Evolutionary conservation across 2,113 vertebrate genomes (phyloP).

Genomic region (Cygnus atratus): DNA sequence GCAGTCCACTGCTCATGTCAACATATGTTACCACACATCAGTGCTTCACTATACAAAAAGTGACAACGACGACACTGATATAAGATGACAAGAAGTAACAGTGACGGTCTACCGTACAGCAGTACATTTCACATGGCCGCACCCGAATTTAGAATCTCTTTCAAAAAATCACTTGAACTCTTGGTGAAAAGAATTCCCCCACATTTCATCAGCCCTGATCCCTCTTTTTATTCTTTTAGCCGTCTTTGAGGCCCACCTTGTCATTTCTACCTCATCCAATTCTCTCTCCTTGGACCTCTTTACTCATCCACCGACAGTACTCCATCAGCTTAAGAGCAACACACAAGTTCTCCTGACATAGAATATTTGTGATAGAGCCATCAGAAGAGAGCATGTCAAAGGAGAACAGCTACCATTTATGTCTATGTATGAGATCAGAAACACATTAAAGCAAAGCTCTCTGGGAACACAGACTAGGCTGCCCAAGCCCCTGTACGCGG

Average conservation of each 20-base stretch:
- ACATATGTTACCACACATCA: neutral
- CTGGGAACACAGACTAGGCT: neutral
- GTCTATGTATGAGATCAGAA: neutral
- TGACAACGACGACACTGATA: no score
- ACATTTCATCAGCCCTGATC: no score
- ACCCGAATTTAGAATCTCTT: neutral
- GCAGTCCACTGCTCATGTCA: neutral
- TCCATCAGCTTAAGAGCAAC: neutral
- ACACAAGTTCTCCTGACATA: no score
- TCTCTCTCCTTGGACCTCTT: neutral
- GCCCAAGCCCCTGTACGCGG: neutral
- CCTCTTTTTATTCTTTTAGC: neutral
- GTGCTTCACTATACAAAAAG: neutral
- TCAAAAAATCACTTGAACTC: neutral
- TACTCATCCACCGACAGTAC: neutral
- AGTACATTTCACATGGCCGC: neutral
- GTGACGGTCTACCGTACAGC: neutral
- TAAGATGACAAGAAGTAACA: neutral
- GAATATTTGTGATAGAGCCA: neutral
- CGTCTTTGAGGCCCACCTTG: neutral
- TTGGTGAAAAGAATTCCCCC: neutral
- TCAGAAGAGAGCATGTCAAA: neutral
- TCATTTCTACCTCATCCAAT: neutral
- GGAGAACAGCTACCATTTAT: neutral
- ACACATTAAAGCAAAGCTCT: fast-evolving